Percentiles rank a stretch among this genome's conserved stretches.
Evolutionary conservation across 2,797 vertebrate genomes (phyloP).

Genomic region (Chrysolophus pictus): DNA sequence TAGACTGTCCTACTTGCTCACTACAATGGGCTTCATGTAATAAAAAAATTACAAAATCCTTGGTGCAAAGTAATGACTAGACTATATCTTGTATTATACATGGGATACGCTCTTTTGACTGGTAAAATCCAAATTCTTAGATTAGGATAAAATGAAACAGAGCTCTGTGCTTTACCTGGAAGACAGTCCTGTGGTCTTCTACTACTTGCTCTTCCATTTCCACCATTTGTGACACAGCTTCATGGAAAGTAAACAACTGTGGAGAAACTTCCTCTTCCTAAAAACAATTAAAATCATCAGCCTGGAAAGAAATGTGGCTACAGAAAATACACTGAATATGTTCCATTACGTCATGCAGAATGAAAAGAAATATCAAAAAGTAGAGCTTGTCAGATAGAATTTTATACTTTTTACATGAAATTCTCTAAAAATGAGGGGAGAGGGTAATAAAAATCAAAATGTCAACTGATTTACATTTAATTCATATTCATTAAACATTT

Average conservation of each 20-base stretch:
- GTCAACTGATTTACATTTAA: neutral
- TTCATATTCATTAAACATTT: neutral
- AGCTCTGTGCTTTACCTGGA: constrained; percentile 86
- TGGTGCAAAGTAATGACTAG: neutral
- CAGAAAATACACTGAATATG: neutral
- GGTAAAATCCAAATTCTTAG: neutral
- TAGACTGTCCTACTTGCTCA: neutral
- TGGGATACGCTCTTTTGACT: neutral
- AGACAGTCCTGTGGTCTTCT: constrained; percentile 94
- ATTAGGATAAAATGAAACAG: neutral
- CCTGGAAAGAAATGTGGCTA: neutral
- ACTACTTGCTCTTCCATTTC: constrained; percentile 99
- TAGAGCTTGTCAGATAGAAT: neutral
- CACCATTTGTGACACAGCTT: constrained; percentile 96
- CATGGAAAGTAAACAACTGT: constrained; percentile 95
- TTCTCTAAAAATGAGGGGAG: neutral
- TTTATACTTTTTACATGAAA: neutral
- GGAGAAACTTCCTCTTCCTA: constrained; percentile 98
- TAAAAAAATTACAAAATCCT: neutral
- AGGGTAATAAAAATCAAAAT: neutral
- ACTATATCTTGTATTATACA: neutral
- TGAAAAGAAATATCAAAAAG: neutral
- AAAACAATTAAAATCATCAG: constrained; percentile 25
- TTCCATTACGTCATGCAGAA: neutral
- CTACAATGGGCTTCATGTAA: neutral